Evolutionary conservation across 2,888 invertebrate genomes (phyloP).

Genomic region (Theretra japonica): DNA sequence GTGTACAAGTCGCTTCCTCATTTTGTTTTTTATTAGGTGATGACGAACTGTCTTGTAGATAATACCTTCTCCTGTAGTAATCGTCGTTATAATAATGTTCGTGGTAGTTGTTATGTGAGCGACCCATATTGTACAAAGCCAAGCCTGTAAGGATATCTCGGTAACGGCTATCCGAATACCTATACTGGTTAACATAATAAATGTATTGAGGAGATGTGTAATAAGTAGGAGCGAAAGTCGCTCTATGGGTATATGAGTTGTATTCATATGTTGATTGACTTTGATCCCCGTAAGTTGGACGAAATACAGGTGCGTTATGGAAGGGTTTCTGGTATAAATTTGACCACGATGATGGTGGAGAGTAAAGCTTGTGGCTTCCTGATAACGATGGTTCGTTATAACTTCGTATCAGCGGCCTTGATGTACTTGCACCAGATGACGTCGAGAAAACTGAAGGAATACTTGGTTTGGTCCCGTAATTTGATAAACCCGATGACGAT

Average conservation of each 20-base stretch:
- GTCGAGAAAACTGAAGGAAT: too few species aligned
- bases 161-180: conserved; percentile 71
- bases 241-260: background rate
- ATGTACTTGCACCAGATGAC: background rate
- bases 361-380: background rate
- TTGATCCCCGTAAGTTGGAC: conserved; percentile 15
- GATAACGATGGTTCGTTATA: background rate
- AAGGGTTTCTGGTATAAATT: background rate
- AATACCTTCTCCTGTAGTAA: conserved; percentile 64
- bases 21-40: conserved; percentile 45
- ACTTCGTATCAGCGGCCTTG: background rate
- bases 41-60: conserved; percentile 33
- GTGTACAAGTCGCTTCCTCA: conserved; percentile 62
- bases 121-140: conserved; percentile 72
- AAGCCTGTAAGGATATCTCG: conserved; percentile 72
- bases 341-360: conserved; percentile 13
- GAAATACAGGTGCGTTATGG: background rate
- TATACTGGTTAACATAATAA: conserved; percentile 67
- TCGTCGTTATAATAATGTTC: conserved; percentile 74
- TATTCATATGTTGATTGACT: too few species aligned
- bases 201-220: conserved; percentile 69
- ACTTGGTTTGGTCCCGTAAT: background rate
- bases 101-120: conserved; percentile 67
- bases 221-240: conserved; percentile 46
- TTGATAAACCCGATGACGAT: background rate